Evolutionary conservation across 2,888 invertebrate species (phyloP).

Genomic region (Phyto melanocephala): DNA sequence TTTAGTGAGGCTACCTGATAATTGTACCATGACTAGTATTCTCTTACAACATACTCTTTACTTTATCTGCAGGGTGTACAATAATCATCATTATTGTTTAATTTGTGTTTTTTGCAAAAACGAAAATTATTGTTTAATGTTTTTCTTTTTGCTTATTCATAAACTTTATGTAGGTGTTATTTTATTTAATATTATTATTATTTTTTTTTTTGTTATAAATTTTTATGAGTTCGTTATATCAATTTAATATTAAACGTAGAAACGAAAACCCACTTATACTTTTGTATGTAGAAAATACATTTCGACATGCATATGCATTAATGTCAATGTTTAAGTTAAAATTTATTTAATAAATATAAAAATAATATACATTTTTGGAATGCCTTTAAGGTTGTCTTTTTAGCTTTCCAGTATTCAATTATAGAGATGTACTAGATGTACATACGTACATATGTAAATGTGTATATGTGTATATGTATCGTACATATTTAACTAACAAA

Average conservation of each 20-base stretch:
- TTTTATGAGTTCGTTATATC: neutral
- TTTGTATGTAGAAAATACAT: no score
- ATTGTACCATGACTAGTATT: no score
- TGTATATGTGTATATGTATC: no score
- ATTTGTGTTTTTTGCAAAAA: conserved; percentile 14
- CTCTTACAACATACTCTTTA: no score
- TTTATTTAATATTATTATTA: conserved; percentile 3
- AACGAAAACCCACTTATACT: conserved; percentile 34
- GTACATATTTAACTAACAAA: neutral
- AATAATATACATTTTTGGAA: neutral
- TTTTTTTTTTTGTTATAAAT: no score
- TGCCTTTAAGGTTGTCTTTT: neutral
- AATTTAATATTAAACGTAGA: conserved; percentile 28
- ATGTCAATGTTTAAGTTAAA: conserved; percentile 19
- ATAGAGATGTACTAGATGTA: neutral
- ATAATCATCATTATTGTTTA: no score
- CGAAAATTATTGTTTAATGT: conserved; percentile 19
- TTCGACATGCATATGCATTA: neutral
- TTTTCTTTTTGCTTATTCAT: neutral
- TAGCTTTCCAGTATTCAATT: neutral
- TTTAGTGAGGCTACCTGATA: no score
- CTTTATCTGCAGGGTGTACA: no score
- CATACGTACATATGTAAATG: no score
- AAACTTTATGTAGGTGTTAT: conserved; percentile 44
- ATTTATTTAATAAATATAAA: conserved; percentile 1